Base-by-base conservation (phyloP, 2,113 vertebrate genomes). In the Centropus unirufus region DNA sequence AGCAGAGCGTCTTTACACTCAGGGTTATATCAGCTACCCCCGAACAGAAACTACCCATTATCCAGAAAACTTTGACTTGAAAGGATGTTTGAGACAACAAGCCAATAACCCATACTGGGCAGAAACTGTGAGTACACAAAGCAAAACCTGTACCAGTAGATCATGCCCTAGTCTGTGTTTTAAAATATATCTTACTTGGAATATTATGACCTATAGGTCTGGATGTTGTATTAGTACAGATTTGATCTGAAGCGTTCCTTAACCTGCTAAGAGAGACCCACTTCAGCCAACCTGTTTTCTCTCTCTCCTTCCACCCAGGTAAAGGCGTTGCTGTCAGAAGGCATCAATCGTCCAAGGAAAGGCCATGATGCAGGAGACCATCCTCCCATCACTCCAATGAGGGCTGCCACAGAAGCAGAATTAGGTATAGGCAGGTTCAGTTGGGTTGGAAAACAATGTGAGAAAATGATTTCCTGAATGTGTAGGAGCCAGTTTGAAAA, bases 11-110 rank as follows among this genome's bases (percentile, higher is more conserved):
- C 98, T 99, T 15, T 99, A 99, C 78, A 99, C 98, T 1, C 99
- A 99, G 92, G 99, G 99, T 46, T 99, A 99, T 82, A 99, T 99
- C 96, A 99, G 99, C 97, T 99, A 99, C 97, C 99, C 99, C 11
- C 98, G 99, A 27, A 99, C 99, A 16, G 99, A 99, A 98, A 99
- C 99, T 2, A 99, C 99, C 19, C 99, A 99, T 88, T 99, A 99
- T 86, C 99, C 99, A 1, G 99, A 99, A 77, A 99, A 99, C 97
- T 99, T 99, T 47, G 99, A 99, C 96, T 98, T 99, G 88, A 99
- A 99, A 95, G 98, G 98, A 30, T 97, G 98, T 11, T 98, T 99
- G 80, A 98, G 98, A 77, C 99, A 99, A 27, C 99, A 99, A 94
- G 97, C 97, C 93, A 99, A 98, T 97, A 98, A 98, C 90, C 98